Base-by-base conservation (phyloP, 1,140 invertebrate species). In the Drosophila triauraria region DNA sequence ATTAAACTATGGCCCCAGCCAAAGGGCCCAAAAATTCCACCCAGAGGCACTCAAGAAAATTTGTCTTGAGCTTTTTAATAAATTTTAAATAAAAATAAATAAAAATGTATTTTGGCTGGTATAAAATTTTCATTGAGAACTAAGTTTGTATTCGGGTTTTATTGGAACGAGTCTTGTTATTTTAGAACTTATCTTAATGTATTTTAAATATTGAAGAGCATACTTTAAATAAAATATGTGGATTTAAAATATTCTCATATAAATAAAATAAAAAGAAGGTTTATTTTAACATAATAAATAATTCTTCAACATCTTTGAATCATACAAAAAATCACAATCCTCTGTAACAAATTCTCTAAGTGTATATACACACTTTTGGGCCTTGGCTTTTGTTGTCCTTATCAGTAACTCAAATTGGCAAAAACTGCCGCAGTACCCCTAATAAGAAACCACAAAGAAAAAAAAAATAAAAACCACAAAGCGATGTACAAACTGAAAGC, bases 1-100 rank as follows among this genome's bases (percentile, higher is more conserved):
- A 90, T 90, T 90, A 90, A 90, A 90, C 85, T 90, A 90, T 91
- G 78, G 67, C 85, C 81, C 81, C 65, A 58, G 70, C 62, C 38
- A 32, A 50, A 54, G 53, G 59, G 42, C 48, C 44, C 56, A 50
- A 80, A 51, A 68, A 63, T 48, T 46, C 27, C 43, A 61, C 67
- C 46, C 50, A 59, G 20, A 47, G 44, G 13, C 57, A 44, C 32
- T 75, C 9, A 25, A 4, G 42, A 5, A 58, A 50, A 56, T 27
- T 40, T 20, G 27, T 15, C 10, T 4, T 9, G 30, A 32, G 8
- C 8, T 32, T 32, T 32, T 6, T 30, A 6, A 5, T 0, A 10
- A 5, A 50, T 48, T 3, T 48, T 3, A 4, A 4, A 4, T 9
- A 43, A 43, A 44, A 0, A 10, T 44, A n/a, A n/a, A 20, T 17